phyloP scores from a whole-genome alignment of 2,113 vertebrate species.

The Poeciliopsis retropinna region DNA sequence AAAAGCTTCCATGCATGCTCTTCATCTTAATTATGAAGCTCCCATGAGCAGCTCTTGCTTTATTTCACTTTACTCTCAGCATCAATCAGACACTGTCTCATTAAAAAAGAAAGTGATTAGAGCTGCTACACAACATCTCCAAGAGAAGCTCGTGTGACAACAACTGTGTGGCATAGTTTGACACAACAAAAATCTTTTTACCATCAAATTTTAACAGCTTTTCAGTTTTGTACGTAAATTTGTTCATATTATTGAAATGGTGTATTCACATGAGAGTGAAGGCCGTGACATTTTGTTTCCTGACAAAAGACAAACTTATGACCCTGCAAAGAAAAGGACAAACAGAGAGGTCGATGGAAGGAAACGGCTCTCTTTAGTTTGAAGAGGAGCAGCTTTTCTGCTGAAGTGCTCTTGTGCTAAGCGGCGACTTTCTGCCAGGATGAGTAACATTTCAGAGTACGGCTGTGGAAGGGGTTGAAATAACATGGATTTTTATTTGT shows the following conservation, averaged over 20 bases:
- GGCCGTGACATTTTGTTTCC: not conserved
- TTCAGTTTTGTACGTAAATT: not conserved
- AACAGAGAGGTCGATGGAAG: not conserved
- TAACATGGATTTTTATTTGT: not conserved
- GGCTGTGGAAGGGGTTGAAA: not conserved
- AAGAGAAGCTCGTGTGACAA: conserved; percentile 43
- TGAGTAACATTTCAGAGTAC: not conserved
- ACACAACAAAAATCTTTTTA: conserved; percentile 5
- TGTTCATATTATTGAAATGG: not conserved
- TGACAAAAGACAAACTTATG: not conserved
- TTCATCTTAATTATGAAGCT: conserved; percentile 53
- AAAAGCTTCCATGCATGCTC: not conserved
- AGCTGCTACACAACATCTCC: conserved; percentile 30
- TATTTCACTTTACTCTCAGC: conserved; percentile 28
- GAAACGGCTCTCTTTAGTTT: not conserved
- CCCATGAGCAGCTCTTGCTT: conserved; percentile 18
- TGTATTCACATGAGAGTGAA: not conserved
- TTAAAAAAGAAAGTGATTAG: conserved; percentile 31
- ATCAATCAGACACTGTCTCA: conserved; percentile 19
- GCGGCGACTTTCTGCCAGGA: not conserved
- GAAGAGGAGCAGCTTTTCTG: conserved; percentile 1
- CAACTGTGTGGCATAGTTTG: conserved; percentile 20
- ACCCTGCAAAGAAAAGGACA: not conserved
- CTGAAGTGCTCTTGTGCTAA: conserved; percentile 39
- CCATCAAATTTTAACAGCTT: not conserved